These are phyloP conservation scores for Volucella inanis DNA, from an alignment of 2,888 invertebrate genomes.

Conservation along the genomic window DNA sequence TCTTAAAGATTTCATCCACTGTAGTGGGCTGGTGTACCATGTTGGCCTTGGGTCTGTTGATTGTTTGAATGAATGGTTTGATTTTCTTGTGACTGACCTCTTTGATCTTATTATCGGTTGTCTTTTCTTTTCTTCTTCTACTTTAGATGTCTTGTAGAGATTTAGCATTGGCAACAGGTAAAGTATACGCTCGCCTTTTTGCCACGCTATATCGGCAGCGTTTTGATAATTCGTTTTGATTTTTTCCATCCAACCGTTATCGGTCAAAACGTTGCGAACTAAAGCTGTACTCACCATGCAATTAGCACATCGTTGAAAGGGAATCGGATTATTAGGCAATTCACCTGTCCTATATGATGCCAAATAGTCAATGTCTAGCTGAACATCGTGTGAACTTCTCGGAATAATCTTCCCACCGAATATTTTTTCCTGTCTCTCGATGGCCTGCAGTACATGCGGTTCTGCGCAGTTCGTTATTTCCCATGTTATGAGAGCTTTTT, in stretches of 20 bases:
- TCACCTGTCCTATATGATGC: background rate
- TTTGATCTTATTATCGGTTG: background rate
- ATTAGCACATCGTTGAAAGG: slow-evolving; percentile 28
- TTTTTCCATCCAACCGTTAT: background rate
- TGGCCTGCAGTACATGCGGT: slow-evolving; percentile 20
- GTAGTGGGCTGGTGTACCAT: slow-evolving; percentile 12
- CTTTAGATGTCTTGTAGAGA: background rate
- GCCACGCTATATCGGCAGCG: no score
- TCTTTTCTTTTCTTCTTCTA: background rate
- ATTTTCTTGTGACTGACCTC: background rate
- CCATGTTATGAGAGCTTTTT: slow-evolving; percentile 8
- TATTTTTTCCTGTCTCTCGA: background rate
- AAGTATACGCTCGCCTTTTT: background rate
- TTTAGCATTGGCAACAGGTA: slow-evolving; percentile 12
- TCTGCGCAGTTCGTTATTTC: slow-evolving; percentile 41
- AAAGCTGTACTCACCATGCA: slow-evolving; percentile 19
- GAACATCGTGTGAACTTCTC: background rate
- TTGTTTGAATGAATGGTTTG: no score
- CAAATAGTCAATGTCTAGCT: slow-evolving; percentile 36
- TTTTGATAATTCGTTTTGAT: background rate
- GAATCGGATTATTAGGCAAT: background rate
- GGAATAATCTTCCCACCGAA: background rate
- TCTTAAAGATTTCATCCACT: slow-evolving; percentile 1
- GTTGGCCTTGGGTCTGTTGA: background rate
- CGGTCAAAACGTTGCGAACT: slow-evolving; percentile 39